A percentile compares a stretch with the other conserved stretches of the same genome.
Evolutionary conservation across 2,113 vertebrate species (phyloP).

Genomic region (Caranx ignobilis): DNA sequence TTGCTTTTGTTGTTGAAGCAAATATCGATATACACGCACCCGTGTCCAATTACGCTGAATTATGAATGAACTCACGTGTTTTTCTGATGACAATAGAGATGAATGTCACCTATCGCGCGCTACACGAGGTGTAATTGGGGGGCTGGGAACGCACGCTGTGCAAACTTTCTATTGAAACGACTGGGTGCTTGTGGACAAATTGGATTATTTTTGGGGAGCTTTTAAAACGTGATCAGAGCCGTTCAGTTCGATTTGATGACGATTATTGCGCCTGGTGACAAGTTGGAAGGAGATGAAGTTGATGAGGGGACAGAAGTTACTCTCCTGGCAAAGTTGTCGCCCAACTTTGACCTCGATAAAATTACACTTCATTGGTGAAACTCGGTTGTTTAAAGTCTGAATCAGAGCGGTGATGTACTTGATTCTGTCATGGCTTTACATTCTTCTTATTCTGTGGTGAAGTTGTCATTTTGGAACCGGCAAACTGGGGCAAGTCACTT

Average conservation of each 20-base stretch:
- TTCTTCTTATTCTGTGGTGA: background rate
- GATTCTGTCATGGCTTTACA: background rate
- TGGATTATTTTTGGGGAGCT: no score
- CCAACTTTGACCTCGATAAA: conserved; percentile 47
- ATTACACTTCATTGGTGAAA: conserved; percentile 9
- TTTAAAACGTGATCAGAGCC: conserved; percentile 13
- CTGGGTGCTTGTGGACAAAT: background rate
- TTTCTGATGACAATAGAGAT: conserved; percentile 83
- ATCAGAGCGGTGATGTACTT: background rate
- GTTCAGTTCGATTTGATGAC: conserved; percentile 14
- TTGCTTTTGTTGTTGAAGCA: conserved; percentile 72
- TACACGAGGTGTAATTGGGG: conserved; percentile 68
- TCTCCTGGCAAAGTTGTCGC: conserved; percentile 56
- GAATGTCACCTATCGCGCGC: conserved; percentile 75
- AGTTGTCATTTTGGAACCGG: background rate
- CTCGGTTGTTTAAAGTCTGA: background rate
- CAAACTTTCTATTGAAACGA: conserved; percentile 41
- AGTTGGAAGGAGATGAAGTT: conserved; percentile 46
- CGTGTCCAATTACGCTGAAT: conserved; percentile 85
- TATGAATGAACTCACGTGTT: conserved; percentile 88
- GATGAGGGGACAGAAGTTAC: conserved; percentile 41
- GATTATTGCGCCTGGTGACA: conserved; percentile 9
- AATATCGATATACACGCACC: conserved; percentile 78
- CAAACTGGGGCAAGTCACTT: conserved; percentile 20
- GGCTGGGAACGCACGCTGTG: conserved; percentile 34